These are phyloP conservation scores for Sinocyclocheilus rhinocerous DNA, from an alignment of 2,113 vertebrate species.

Conservation along the genomic window DNA sequence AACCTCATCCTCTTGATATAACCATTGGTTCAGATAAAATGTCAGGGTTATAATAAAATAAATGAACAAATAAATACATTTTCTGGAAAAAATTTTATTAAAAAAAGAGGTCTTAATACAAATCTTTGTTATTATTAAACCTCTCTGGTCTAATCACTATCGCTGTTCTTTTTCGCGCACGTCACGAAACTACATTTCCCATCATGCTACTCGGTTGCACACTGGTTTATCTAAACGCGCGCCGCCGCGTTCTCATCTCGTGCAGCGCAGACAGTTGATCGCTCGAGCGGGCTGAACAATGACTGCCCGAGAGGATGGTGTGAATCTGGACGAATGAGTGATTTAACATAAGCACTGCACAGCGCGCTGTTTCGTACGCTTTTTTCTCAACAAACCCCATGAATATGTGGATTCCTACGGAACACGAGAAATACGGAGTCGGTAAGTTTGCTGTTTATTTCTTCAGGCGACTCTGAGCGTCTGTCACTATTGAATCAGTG, in stretches of 20 bases:
- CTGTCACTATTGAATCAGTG: neutral
- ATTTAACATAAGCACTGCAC: conserved; percentile 52
- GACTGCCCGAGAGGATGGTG: conserved; percentile 67
- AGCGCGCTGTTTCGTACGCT: conserved; percentile 59
- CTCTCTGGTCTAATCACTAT: neutral
- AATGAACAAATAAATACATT: no score
- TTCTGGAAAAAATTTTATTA: no score
- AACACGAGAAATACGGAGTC: conserved; percentile 97
- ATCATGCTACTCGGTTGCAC: conserved; percentile 58
- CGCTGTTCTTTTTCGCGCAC: neutral
- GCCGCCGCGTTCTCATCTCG: conserved; percentile 47
- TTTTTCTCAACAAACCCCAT: conserved; percentile 63
- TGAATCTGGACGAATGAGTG: conserved; percentile 70
- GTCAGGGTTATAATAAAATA: neutral
- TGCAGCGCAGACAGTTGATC: conserved; percentile 57
- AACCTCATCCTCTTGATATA: no score
- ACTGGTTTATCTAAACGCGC: conserved; percentile 26
- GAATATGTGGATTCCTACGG: conserved; percentile 96
- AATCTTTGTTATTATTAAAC: no score
- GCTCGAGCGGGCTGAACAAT: conserved; percentile 77
- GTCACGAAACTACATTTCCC: conserved; percentile 71
- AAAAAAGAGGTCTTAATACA: no score
- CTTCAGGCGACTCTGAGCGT: neutral
- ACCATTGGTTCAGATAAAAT: neutral
- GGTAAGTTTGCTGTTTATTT: conserved; percentile 82